Evolutionary conservation across 2,797 vertebrate genomes (phyloP), one percentile per base, ranked within the genome.

Genomic region (Ctenochaetus hawaiiensis): DNA sequence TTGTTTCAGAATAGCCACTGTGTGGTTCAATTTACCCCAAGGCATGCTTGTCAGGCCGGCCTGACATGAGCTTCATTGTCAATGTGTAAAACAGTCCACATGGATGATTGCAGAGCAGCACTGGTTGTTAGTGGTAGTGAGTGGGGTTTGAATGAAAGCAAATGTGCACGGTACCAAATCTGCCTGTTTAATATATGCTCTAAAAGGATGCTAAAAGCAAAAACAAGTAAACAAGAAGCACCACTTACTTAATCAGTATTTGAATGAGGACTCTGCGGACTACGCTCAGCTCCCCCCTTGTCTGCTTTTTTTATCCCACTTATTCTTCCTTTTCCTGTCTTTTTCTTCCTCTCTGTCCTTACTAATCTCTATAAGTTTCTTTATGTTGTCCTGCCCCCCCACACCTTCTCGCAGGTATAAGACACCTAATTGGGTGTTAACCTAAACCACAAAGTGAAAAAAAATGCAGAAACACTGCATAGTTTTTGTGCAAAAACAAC

Each of bases 1-100:
- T 89, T 92, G 83, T 91, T 89, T 92, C 77, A 87, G 89, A 90
- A 86, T 82, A 89, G 86, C 88, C 86, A 86, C 81, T 83, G 87
- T 85, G 79, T 81, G 87, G 80, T 90, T 92, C 84, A 88, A 85
- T 93, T 92, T 91, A 88, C 76, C 74, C 84, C 61, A 34, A 81
- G 84, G 89, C 75, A 78, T 85, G 87, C 87, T 72, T 90, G 88
- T 85, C 90, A 85, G 78, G 62, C 79, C 75, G 70, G 39, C 64
- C 89, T 89, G 85, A 91, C 87, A 83, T 67, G 80, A 87, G 80
- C 79, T 71, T 72, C 72, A 52, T 77, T 91, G 90, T 91, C 81
- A 80, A 82, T 70, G 88, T 85, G 84, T 91, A 87, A 92, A 89
- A 86, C 65, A 85, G 89, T 79, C 86, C 82, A 82, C 76, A 80